A percentile compares a stretch with the other conserved stretches of the same genome.
Evolutionary conservation across 2,888 invertebrate species (phyloP).

Genomic region (Xestia xanthographa): DNA sequence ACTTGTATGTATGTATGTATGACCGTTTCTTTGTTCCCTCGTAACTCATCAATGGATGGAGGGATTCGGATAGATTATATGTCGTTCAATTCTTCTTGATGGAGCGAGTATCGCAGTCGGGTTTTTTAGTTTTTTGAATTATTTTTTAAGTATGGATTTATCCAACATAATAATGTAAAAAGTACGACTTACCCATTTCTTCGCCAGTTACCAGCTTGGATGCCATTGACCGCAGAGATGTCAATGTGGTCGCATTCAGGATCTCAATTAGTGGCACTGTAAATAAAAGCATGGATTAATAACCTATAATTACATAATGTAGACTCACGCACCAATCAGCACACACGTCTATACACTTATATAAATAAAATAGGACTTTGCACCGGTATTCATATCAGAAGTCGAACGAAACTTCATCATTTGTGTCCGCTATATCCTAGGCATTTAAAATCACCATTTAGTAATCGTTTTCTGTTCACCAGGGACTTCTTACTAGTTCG

Average conservation of each 20-base stretch:
- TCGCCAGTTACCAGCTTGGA: conserved; percentile 85
- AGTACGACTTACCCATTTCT: conserved; percentile 81
- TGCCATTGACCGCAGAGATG: conserved; percentile 86
- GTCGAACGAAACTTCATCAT: too few species aligned
- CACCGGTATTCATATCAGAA: too few species aligned
- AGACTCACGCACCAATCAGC: background rate
- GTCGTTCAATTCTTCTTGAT: too few species aligned
- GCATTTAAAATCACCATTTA: background rate
- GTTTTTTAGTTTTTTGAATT: too few species aligned
- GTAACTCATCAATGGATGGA: too few species aligned
- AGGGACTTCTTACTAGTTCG: background rate
- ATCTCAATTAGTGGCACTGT: conserved; percentile 87
- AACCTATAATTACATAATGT: background rate
- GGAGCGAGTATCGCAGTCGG: too few species aligned
- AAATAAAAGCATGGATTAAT: conserved; percentile 19
- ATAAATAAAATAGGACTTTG: too few species aligned
- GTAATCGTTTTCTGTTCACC: background rate
- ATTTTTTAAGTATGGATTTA: too few species aligned
- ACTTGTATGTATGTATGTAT: too few species aligned
- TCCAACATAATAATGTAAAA: background rate
- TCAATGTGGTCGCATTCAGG: conserved; percentile 86
- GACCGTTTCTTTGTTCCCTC: too few species aligned
- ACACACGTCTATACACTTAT: background rate
- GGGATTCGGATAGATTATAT: too few species aligned
- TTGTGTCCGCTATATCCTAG: too few species aligned